Conservation (phyloP, 1,140 invertebrate genomes). For the Eufriesea mexicana region DNA sequence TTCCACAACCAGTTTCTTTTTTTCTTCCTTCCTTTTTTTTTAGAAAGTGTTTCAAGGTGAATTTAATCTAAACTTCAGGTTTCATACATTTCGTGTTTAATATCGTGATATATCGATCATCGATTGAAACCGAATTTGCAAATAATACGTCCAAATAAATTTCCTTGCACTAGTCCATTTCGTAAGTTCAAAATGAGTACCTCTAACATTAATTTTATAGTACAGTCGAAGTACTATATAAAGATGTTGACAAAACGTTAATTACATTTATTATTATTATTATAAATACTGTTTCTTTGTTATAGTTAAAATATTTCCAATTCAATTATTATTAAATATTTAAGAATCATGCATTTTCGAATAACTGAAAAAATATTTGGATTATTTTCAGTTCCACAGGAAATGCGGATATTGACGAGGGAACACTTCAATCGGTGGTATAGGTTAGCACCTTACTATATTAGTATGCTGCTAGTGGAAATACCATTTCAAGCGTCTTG, state of each 20-base stretch:
- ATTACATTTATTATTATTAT: too few relatives aligned
- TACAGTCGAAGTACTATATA: too few relatives aligned
- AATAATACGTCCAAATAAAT: background rate
- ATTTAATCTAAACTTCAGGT: background rate
- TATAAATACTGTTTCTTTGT: too few relatives aligned
- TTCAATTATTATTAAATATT: too few relatives aligned
- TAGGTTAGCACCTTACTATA: slow-evolving; percentile 93
- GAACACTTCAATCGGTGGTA: slow-evolving; percentile 98
- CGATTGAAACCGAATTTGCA: slow-evolving; percentile 1
- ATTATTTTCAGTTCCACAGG: slow-evolving; percentile 89
- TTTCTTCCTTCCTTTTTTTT: background rate
- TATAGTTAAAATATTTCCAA: too few relatives aligned
- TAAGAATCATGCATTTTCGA: too few relatives aligned
- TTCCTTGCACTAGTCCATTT: background rate
- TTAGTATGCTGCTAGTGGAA: slow-evolving; percentile 94
- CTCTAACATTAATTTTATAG: too few relatives aligned
- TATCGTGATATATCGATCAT: background rate
- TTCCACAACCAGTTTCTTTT: background rate
- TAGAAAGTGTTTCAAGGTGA: slow-evolving; percentile 13
- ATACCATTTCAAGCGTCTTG: slow-evolving; percentile 96
- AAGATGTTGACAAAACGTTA: too few relatives aligned
- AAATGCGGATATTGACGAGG: slow-evolving; percentile 92
- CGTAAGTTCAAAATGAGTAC: too few relatives aligned
- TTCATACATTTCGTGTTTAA: background rate
- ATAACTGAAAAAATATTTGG: too few relatives aligned